Evolutionary conservation across 2,113 vertebrate genomes (phyloP).

Genomic region (Herpailurus yagouaroundi): DNA sequence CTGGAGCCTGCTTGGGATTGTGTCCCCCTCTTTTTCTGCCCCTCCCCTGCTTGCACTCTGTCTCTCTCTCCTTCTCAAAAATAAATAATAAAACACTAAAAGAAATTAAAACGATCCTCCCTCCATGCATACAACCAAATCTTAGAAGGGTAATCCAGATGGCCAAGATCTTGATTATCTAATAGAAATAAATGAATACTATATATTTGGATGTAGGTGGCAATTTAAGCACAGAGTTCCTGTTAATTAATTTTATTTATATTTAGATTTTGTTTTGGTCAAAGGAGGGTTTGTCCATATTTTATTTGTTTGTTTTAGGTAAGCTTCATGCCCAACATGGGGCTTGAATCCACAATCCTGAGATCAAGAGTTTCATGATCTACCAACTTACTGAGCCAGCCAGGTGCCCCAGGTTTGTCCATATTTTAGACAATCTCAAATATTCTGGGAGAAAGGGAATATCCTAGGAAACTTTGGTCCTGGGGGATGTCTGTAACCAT

Average conservation of each 20-base stretch:
- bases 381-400: slow-evolving; percentile 90
- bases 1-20: too few species aligned
- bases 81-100: too few species aligned
- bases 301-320: neutral
- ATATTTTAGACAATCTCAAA: neutral
- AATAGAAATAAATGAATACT: neutral
- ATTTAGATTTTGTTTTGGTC: neutral
- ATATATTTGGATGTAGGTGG: neutral
- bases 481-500: neutral
- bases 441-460: neutral
- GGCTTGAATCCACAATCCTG: slow-evolving; percentile 97
- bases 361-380: slow-evolving; percentile 99
- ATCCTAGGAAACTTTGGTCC: neutral
- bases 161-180: neutral
- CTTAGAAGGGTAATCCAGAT: neutral
- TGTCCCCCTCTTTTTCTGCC: too few species aligned
- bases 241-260: neutral
- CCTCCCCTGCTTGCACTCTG: too few species aligned
- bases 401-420: neutral
- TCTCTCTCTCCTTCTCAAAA: too few species aligned
- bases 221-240: neutral
- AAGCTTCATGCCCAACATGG: slow-evolving; percentile 91
- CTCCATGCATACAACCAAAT: neutral
- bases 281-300: neutral
- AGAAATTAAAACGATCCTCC: neutral